These are phyloP conservation scores for Campylomormyrus tamandua DNA, from an alignment of 2,113 vertebrate species.

Conservation along the genomic window DNA sequence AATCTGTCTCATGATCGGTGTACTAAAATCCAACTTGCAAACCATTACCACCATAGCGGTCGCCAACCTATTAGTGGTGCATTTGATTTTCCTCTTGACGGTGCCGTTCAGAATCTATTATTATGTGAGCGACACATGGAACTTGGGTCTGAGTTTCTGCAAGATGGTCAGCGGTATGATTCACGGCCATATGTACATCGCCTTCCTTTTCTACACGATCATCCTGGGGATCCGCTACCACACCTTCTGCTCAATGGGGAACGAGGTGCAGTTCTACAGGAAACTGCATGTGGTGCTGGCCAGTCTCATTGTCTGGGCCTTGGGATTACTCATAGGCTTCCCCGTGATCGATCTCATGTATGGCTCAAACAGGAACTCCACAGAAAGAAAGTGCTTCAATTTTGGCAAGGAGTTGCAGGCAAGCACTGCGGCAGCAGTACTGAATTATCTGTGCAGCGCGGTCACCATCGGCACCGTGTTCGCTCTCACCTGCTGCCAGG, in stretches of 20 bases:
- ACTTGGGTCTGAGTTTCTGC: slow-evolving; percentile 47
- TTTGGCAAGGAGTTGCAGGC: slow-evolving; percentile 55
- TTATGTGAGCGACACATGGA: slow-evolving; percentile 51
- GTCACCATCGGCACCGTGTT: slow-evolving; percentile 43
- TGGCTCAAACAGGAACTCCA: slow-evolving; percentile 26
- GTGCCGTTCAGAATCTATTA: slow-evolving; percentile 83
- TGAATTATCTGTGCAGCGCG: slow-evolving; percentile 65
- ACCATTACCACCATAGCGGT: slow-evolving; percentile 75
- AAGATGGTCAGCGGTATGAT: slow-evolving; percentile 76
- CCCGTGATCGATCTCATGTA: slow-evolving; percentile 53
- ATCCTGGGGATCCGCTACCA: slow-evolving; percentile 70
- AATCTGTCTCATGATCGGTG: slow-evolving; percentile 55
- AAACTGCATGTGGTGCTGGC: slow-evolving; percentile 60
- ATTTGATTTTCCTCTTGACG: slow-evolving; percentile 73
- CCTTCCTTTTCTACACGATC: slow-evolving; percentile 74
- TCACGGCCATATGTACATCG: slow-evolving; percentile 86
- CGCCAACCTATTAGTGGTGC: slow-evolving; percentile 75
- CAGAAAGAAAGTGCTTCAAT: slow-evolving; percentile 54
- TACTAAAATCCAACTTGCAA: slow-evolving; percentile 67
- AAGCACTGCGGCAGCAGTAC: rapidly evolving
- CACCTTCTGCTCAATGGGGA: slow-evolving; percentile 62
- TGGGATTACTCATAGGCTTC: slow-evolving; percentile 51
- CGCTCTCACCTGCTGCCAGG: slow-evolving; percentile 59
- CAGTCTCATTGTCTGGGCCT: slow-evolving; percentile 64
- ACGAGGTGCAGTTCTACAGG: slow-evolving; percentile 62